These are phyloP conservation scores for Austrofundulus limnaeus DNA, from an alignment of 2,113 vertebrate genomes.

Conservation along the genomic window DNA sequence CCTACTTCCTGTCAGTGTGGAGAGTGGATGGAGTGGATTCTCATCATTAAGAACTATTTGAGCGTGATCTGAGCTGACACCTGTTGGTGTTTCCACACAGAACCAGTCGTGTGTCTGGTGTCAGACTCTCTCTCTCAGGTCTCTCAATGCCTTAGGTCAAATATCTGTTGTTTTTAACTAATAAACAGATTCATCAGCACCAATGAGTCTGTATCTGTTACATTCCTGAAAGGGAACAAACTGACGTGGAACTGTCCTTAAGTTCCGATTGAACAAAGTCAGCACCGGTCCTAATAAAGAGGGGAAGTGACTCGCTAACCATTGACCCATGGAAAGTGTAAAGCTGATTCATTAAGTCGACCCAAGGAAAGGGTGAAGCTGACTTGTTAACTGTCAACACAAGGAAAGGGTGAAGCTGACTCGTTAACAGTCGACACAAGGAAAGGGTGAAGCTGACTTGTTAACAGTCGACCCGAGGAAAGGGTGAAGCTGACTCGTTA, in stretches of 20 bases:
- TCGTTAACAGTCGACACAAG: too few species aligned
- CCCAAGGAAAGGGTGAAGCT: too few species aligned
- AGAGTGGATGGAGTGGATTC: slow-evolving; percentile 7
- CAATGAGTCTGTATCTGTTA: background rate
- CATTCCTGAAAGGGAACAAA: background rate
- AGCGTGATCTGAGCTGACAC: slow-evolving; percentile 42
- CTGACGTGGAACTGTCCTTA: background rate
- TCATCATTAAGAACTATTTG: slow-evolving; percentile 41
- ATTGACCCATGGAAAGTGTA: too few species aligned
- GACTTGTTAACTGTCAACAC: too few species aligned
- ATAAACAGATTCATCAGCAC: background rate
- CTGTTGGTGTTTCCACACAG: slow-evolving; percentile 32
- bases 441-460: too few species aligned
- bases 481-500: too few species aligned
- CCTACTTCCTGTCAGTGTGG: background rate
- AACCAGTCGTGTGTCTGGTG: slow-evolving; percentile 2
- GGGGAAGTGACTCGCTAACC: too few species aligned
- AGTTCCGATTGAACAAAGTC: too few species aligned
- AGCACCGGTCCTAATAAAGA: too few species aligned
- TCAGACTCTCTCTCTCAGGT: slow-evolving; percentile 54
- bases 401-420: too few species aligned
- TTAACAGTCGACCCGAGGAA: too few species aligned
- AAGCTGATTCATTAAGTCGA: too few species aligned
- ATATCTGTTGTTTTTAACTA: background rate
- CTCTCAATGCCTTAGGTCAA: slow-evolving; percentile 65